A percentile compares a stretch with the other conserved stretches of the same genome.
Evolutionary conservation across 37 sponge, comb jelly and placozoan species (phyloP).

Genomic region (Halichondria panicea): DNA sequence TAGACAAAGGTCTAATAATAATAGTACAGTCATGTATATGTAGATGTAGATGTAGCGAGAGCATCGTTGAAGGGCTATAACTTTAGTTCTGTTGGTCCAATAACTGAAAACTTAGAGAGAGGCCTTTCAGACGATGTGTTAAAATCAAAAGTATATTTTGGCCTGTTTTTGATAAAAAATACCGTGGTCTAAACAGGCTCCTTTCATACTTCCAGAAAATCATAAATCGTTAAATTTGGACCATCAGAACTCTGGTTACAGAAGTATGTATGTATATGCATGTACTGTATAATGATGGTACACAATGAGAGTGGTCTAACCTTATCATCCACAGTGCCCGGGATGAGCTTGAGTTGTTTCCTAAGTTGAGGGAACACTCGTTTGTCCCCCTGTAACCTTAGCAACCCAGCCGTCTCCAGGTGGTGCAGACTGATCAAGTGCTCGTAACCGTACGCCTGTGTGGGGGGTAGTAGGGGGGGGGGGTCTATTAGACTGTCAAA

Average conservation of each 20-base stretch:
- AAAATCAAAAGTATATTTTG: too few relatives aligned
- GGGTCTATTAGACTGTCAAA: too few relatives aligned
- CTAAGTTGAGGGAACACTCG: conserved; percentile 56
- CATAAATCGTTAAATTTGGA: background rate
- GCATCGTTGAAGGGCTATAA: background rate
- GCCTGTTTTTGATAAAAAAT: too few relatives aligned
- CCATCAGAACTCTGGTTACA: background rate
- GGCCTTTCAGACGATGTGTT: too few relatives aligned
- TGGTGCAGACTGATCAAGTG: conserved; percentile 72
- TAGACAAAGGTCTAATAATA: background rate
- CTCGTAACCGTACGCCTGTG: conserved; percentile 84
- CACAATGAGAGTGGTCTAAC: too few relatives aligned
- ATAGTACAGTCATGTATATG: background rate
- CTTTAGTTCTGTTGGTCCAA: too few relatives aligned
- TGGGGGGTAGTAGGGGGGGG: conserved; percentile 3
- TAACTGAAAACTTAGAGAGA: too few relatives aligned
- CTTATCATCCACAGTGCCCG: conserved; percentile 66
- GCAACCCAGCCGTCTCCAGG: conserved; percentile 85
- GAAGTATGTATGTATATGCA: background rate
- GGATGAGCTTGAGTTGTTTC: conserved; percentile 58
- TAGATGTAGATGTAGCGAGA: background rate
- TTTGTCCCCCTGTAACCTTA: conserved; percentile 75
- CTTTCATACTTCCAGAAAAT: too few relatives aligned
- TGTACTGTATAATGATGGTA: too few relatives aligned
- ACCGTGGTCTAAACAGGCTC: too few relatives aligned